Evolutionary conservation across 2,888 invertebrate species (phyloP).

Genomic region (Chrysolina haemoptera): DNA sequence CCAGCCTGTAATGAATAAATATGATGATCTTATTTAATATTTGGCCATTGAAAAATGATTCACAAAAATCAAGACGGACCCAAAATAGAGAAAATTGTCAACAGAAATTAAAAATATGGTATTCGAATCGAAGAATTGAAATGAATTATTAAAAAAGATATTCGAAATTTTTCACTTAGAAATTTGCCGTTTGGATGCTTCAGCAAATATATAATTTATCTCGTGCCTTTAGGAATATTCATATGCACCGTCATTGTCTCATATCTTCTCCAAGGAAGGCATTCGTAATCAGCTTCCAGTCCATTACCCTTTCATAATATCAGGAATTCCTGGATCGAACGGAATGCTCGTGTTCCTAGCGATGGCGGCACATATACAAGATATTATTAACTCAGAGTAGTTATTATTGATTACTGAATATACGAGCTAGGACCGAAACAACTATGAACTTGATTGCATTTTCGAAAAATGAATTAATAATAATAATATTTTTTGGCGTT

Average conservation of each 20-base stretch:
- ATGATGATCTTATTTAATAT: too few relatives aligned
- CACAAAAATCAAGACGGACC: too few relatives aligned
- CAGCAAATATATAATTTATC: background rate
- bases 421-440: background rate
- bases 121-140: too few relatives aligned
- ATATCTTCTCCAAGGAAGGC: conserved; percentile 43
- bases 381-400: background rate
- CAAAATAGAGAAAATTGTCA: too few relatives aligned
- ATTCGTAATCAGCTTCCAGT: conserved; percentile 56
- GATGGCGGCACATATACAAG: conserved; percentile 5
- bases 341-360: conserved; percentile 33
- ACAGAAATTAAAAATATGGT: too few relatives aligned
- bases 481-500: too few relatives aligned
- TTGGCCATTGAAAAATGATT: too few relatives aligned
- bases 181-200: too few relatives aligned
- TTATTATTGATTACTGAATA: background rate
- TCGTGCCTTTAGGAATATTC: background rate
- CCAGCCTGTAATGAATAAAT: too few relatives aligned
- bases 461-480: too few relatives aligned
- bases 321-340: conserved; percentile 47
- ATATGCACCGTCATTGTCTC: conserved; percentile 32
- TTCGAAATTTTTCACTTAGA: too few relatives aligned
- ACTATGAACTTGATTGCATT: background rate
- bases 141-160: too few relatives aligned
- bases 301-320: conserved; percentile 55